A percentile compares a stretch with the other conserved stretches of the same genome.
Evolutionary conservation across 64 coral and sea anemone species (phyloP).

Genomic region (Pocillopora verrucosa): DNA sequence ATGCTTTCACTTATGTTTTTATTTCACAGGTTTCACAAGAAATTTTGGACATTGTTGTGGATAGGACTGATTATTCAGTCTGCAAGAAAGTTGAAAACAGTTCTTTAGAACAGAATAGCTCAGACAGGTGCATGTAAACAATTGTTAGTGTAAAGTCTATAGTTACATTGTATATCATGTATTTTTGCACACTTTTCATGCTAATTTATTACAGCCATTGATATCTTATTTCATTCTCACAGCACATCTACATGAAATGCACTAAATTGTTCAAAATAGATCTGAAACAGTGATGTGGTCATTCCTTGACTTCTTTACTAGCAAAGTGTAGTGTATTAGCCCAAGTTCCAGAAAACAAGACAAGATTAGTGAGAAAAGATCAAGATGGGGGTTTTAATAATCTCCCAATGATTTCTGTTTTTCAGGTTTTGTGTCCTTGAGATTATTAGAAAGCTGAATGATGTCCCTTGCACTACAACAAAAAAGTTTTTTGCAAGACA

Average conservation of each 20-base stretch:
- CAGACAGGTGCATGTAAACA: background rate
- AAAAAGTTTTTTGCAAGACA: slow-evolving; percentile 32
- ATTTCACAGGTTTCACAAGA: slow-evolving; percentile 18
- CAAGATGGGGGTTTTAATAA: no score
- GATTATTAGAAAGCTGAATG: slow-evolving; percentile 30
- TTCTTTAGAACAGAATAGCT: background rate
- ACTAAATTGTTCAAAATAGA: no score
- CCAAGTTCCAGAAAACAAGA: no score
- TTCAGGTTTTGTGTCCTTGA: slow-evolving; percentile 19
- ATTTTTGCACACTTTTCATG: background rate
- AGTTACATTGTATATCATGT: background rate
- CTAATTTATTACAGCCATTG: no score
- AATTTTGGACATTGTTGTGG: slow-evolving; percentile 16
- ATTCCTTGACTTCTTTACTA: no score
- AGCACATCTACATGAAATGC: no score
- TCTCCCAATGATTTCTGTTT: background rate
- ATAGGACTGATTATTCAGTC: background rate
- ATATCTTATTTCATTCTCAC: no score
- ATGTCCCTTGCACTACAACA: background rate
- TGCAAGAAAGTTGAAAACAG: background rate
- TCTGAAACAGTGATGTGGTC: no score
- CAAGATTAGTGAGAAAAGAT: no score
- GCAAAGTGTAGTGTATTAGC: no score
- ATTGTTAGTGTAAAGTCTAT: background rate
- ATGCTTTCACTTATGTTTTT: background rate